Evolutionary conservation across 37 sponge, comb jelly and placozoan genomes (phyloP).

Genomic region (Cliona cf. orientalis): DNA sequence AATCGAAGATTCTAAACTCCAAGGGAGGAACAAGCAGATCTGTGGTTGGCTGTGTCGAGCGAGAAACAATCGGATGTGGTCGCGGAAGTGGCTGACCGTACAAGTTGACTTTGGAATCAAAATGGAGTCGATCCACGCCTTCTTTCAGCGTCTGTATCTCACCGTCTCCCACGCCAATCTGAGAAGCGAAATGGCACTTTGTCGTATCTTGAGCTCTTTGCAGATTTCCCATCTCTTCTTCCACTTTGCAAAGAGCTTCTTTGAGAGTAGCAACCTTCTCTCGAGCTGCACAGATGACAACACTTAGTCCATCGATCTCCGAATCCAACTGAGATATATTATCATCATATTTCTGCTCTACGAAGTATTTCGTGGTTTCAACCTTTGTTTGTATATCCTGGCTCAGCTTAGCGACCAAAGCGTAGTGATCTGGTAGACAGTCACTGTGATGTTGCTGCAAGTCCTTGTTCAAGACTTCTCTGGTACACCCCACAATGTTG

Average conservation of each 20-base stretch:
- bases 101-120: not conserved
- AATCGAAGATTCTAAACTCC: not conserved
- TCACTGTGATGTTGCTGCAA: not conserved
- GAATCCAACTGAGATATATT: not conserved
- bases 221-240: not conserved
- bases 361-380: not conserved
- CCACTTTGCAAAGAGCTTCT: not conserved
- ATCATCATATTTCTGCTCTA: not conserved
- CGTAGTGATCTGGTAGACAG: not conserved
- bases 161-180: not conserved
- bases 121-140: not conserved
- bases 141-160: not conserved
- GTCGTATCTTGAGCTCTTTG: not conserved
- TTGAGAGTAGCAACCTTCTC: not conserved
- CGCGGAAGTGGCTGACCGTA: not conserved
- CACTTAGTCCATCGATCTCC: not conserved
- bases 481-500: not conserved
- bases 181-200: not conserved
- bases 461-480: not conserved
- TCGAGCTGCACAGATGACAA: not conserved
- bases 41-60: not conserved
- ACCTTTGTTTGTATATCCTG: not conserved
- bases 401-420: not conserved
- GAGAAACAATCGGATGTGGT: not conserved
- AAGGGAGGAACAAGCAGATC: not conserved